Evolutionary conservation across 2,113 vertebrate species (phyloP), one percentile per base, ranked within the genome.

Genomic region (Numida meleagris): DNA sequence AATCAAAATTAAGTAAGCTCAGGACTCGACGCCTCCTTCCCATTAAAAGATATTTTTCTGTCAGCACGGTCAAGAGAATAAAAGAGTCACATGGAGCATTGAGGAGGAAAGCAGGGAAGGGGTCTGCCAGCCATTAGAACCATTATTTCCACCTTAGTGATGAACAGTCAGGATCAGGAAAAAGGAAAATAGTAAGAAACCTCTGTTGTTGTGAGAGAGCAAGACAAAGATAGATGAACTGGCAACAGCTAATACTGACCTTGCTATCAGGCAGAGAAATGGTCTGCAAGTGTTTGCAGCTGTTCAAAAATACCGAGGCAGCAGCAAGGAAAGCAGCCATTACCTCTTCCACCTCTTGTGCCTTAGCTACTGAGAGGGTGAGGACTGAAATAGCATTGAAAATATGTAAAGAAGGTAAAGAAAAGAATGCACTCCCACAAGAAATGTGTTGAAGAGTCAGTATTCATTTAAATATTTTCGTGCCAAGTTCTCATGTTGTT

Each of bases 141-240:
- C 59, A 84, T 93, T 93, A 91, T 89, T 95, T 95, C 82, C 70
- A 91, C 79, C 57, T 75, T 55, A 1, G 0, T 90, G 76, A 94
- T 91, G 68, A 94, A 95, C 61, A 93, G 68, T 74, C 58, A 50
- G n/a, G 76, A 82, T 58, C 76, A 65, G 65, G 17, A 80, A 80
- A 82, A 78, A 24, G 50, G 42, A 77, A 83, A 93, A 86, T 23
- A 29, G 16, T 61, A 72, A 72, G 93, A 96, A 93, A 87, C 2
- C 16, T 9, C 20, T 57, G 83, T 78, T 91, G 58, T 48, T 86
- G 59, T 79, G 42, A 65, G 78, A 74, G 24, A 91, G 43, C 61
- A 78, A 82, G 63, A 70, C 61, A 94, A 88, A 27, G 85, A 93
- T 36, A 71, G 78, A 94, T 93, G 65, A 74, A 57, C 38, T 75